These are phyloP conservation scores for Callipepla squamata DNA, from an alignment of 2,113 vertebrate genomes.

Conservation along the genomic window DNA sequence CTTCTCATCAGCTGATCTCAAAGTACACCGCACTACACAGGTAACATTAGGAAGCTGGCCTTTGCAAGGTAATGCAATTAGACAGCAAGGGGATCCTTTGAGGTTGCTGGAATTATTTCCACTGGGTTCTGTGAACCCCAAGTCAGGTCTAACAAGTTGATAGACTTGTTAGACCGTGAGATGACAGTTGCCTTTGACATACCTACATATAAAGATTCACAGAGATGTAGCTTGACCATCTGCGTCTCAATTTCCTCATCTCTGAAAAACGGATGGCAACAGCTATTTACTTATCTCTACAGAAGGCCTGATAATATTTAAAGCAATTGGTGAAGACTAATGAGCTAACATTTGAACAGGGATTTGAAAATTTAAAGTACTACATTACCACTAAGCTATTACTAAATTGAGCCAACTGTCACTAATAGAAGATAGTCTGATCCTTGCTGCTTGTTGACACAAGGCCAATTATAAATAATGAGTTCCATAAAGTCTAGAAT, in stretches of 20 bases:
- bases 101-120: background rate
- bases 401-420: slow-evolving; percentile 64
- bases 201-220: background rate
- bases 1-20: background rate
- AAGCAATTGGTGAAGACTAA: slow-evolving; percentile 57
- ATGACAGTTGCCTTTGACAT: background rate
- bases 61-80: background rate
- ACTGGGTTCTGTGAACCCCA: background rate
- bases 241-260: background rate
- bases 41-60: background rate
- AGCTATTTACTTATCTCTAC: slow-evolving; percentile 44
- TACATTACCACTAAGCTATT: slow-evolving; percentile 44
- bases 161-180: background rate
- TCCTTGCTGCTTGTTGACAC: slow-evolving; percentile 45
- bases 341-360: slow-evolving; percentile 64
- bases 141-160: background rate
- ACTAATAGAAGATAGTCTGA: slow-evolving; percentile 38
- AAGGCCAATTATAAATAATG: slow-evolving; percentile 50
- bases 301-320: slow-evolving; percentile 49
- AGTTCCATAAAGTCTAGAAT: slow-evolving; percentile 52
- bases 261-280: slow-evolving; percentile 14
- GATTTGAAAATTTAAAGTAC: slow-evolving; percentile 44
- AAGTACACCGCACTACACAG: background rate
- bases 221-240: background rate
- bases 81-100: background rate